Evolutionary conservation across 37 sponge, comb jelly and placozoan species (phyloP), one percentile per base, ranked within the genome.

Genomic region (Aplysina aerophoba): DNA sequence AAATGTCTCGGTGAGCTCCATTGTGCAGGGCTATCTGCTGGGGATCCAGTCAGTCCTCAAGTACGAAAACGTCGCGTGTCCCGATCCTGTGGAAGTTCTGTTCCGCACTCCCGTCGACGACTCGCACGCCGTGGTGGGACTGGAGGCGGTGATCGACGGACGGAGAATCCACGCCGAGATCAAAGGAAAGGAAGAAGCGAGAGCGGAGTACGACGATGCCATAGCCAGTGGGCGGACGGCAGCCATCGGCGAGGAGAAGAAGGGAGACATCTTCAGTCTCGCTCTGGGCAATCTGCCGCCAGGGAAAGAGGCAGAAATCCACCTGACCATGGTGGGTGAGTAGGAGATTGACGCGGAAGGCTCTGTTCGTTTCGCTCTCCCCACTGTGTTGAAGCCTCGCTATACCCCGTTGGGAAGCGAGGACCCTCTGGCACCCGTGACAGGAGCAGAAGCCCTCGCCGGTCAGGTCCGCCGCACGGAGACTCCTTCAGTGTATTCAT

Each of bases 231-330:
- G 89, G 0, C 71, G 59, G 39, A 85, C 90, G 30, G 93, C 93
- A 36, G 87, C 85, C 27, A 39, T 89, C 14, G 90, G 44, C 0
- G 87, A 93, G 64, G 89, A 93, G 55, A 82, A 89, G 73, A 84
- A 68, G 19, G 85, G 85, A 25, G 93, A 93, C 85, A 86, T 93
- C 27, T 73, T 93, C 69, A 88, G 85, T 50, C 66, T 91, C n/a
- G 59, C 39, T 28, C 88, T 91, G 54, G 91, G 91, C 25, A 91
- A 91, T 57, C 91, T 91, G 41, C 88, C 91, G 25, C 88, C 91
- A 6, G 68, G 68, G 58, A 87, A 80, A 36, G 84, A 84, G 11
- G 91, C 91, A 59, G 69, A 82, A 34, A 57, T 91, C 34, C 78
- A 79, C 11, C 61, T 91, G 33, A 56, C 74, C 55, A 82, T 91